Evolutionary conservation across 2,113 vertebrate genomes (phyloP).

Genomic region (Elephas maximus): DNA sequence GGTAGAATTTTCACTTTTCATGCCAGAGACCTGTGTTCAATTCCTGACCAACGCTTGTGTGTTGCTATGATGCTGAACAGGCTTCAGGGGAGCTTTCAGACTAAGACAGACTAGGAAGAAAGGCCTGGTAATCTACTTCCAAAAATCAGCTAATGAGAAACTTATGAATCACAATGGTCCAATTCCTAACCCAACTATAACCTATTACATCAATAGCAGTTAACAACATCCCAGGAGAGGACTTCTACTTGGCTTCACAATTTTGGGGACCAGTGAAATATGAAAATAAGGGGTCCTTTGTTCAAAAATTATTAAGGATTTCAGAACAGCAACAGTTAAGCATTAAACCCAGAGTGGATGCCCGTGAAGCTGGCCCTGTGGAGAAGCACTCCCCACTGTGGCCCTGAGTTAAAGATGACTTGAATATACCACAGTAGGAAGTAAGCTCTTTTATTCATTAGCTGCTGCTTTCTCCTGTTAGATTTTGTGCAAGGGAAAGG

Average conservation of each 20-base stretch:
- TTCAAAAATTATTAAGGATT: background rate
- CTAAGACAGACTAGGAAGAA: background rate
- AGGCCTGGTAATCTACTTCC: background rate
- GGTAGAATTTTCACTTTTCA: background rate
- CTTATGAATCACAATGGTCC: background rate
- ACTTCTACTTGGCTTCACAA: background rate
- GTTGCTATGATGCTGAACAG: background rate
- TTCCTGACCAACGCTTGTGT: background rate
- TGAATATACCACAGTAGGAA: background rate
- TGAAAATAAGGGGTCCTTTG: background rate
- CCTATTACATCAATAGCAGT: too few species aligned
- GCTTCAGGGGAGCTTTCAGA: background rate
- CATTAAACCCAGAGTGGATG: background rate
- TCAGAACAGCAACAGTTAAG: background rate
- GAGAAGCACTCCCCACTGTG: background rate
- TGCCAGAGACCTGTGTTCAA: background rate
- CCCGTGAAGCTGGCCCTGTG: background rate
- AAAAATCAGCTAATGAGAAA: background rate
- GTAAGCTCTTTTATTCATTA: background rate
- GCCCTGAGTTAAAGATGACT: accelerated
- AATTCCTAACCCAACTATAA: background rate
- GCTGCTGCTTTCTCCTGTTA: background rate
- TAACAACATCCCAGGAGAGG: background rate
- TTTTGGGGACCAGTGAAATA: background rate
- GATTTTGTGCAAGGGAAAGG: background rate